These are phyloP conservation scores for Scaptomyza pallida DNA, from an alignment of 1,140 invertebrate species.

Conservation along the genomic window DNA sequence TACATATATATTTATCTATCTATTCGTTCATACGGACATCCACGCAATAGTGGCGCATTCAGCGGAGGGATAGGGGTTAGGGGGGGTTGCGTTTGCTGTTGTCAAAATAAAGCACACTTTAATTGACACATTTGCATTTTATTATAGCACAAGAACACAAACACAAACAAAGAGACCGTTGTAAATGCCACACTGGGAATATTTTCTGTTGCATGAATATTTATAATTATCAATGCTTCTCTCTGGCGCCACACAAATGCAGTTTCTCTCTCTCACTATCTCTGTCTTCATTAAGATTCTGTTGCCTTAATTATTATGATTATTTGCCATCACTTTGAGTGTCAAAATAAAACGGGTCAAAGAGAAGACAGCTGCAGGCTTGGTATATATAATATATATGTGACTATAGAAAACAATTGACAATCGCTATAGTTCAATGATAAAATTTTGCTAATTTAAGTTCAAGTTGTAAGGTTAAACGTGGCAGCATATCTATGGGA, in stretches of 20 bases:
- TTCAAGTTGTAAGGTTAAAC: neutral
- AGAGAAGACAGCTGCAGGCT: no score
- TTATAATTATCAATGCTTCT: conserved; percentile 57
- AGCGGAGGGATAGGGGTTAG: neutral
- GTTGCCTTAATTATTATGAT: neutral
- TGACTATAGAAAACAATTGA: neutral
- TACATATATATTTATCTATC: conserved; percentile 32
- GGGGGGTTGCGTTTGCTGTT: conserved; percentile 46
- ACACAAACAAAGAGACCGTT: neutral
- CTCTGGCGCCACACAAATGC: neutral
- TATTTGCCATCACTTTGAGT: conserved; percentile 1
- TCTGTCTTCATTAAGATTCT: no score
- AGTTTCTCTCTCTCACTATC: neutral
- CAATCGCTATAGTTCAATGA: neutral
- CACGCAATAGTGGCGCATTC: conserved; percentile 7
- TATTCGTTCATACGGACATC: conserved; percentile 11
- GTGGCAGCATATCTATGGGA: neutral
- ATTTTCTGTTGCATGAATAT: conserved; percentile 64
- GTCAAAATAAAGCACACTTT: conserved; percentile 81
- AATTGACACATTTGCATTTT: conserved; percentile 82
- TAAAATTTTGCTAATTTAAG: conserved; percentile 17
- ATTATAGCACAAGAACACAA: conserved; percentile 59
- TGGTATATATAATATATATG: neutral
- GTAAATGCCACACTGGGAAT: no score
- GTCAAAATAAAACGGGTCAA: neutral